Conservation (phyloP, 2,797 vertebrate species). For the Pseudocheirus occidentalis region DNA sequence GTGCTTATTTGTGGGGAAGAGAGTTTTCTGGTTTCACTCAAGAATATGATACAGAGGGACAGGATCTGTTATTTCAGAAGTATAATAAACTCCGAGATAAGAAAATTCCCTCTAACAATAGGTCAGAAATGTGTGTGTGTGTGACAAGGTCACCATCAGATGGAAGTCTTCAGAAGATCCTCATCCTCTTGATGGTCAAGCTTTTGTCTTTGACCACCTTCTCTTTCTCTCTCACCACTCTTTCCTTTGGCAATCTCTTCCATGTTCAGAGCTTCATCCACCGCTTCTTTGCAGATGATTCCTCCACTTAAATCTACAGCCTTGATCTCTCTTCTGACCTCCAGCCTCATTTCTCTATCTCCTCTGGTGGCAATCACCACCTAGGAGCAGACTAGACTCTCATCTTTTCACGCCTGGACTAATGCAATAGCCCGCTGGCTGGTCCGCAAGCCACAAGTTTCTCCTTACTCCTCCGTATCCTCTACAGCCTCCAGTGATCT, state of each 20-base stretch:
- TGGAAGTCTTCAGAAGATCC: not conserved
- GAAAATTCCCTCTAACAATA: not conserved
- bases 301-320: not conserved
- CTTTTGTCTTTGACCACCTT: not conserved
- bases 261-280: not conserved
- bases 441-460: not conserved
- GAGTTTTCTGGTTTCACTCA: too few relatives aligned
- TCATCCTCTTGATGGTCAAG: not conserved
- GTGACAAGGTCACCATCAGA: not conserved
- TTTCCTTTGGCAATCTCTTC: not conserved
- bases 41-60: not conserved
- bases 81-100: not conserved
- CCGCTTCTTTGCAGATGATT: not conserved
- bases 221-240: not conserved
- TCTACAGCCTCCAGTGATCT: not conserved
- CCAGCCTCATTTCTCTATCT: not conserved
- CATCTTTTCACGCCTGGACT: not conserved
- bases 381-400: not conserved
- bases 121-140: too few relatives aligned
- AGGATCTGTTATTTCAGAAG: not conserved
- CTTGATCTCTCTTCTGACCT: not conserved
- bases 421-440: not conserved
- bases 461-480: not conserved
- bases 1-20: not conserved
- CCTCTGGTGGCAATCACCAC: not conserved